Base-by-base conservation (phyloP, 2,113 vertebrate species). In the Campylorhamphus procurvoides region DNA sequence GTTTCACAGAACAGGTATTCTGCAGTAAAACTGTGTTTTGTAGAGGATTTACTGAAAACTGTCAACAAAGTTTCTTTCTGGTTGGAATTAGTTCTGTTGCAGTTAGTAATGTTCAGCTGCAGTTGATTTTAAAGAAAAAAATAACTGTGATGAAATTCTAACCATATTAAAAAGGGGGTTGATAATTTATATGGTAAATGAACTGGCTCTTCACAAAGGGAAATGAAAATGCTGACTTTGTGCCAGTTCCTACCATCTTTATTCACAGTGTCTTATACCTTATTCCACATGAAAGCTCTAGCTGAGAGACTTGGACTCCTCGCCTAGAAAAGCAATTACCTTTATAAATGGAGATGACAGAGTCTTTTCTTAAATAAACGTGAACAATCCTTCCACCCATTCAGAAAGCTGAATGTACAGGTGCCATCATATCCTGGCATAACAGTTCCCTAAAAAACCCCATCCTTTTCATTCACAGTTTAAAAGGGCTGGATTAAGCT, bases 281-380 rank as follows among this genome's bases (percentile, higher is more conserved):
- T 94, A 69, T 58, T 84, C 37, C 59, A 75, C 75, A 88, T 76
- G 73, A 94, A 94, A 97, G 60, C 59, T 59, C 18, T 82, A 85
- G 53, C 73, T 89, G 56, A 79, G 63, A 82, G 29, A 68, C 47
- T 68, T 84, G n/a, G 68, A 84, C 64, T 87, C 35, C 80, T 89
- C 93, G 39, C 42, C 72, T 56, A 56, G 83, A 60, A 96, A 93
- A 90, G 83, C 84, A 84, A 80, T 90, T 95, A 80, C 49, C 59
- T 90, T 84, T 68, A 93, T 89, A 90, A 81, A 81, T 87, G 78
- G 68, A 93, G 60, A 94, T 81, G 79, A 84, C 66, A 83, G 49
- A 66, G 40, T 79, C 49, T 82, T 40, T 94, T 93, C 87, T 94
- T 90, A 92, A 92, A 89, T 78, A 92, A 87, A 90, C 53, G 60